These are phyloP conservation scores for Pluvialis apricaria DNA, from an alignment of 2,113 vertebrate genomes.

Conservation along the genomic window DNA sequence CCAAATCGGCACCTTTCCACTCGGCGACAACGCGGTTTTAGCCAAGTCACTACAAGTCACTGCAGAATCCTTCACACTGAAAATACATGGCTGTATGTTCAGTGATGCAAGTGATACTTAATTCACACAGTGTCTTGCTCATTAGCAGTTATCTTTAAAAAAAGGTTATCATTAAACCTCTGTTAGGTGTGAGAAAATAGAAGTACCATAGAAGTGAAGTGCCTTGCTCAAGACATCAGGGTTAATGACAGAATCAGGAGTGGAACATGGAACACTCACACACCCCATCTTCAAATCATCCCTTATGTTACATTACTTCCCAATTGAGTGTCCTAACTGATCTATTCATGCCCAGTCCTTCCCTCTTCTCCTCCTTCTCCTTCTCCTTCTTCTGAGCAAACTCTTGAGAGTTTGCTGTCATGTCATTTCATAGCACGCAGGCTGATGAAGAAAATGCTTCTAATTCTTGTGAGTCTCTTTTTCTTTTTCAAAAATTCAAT, in stretches of 20 bases:
- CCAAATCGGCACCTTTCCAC: neutral
- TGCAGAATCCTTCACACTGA: neutral
- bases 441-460: neutral
- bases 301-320: neutral
- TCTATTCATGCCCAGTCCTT: neutral
- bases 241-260: neutral
- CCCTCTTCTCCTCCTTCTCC: too few relatives aligned
- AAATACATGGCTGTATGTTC: neutral
- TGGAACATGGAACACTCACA: neutral
- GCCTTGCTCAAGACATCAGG: neutral
- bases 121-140: neutral
- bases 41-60: neutral
- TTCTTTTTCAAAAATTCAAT: neutral
- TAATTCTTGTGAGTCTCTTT: neutral
- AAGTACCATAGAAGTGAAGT: neutral
- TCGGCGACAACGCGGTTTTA: fast-evolving
- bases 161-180: neutral
- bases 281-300: neutral
- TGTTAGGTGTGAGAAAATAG: neutral
- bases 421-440: fast-evolving
- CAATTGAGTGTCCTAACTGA: neutral
- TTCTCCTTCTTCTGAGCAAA: too few relatives aligned
- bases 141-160: neutral
- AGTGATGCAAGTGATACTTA: neutral
- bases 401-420: neutral